These are phyloP conservation scores for Anthoscopus minutus DNA, from an alignment of 2,113 vertebrate species.

Conservation along the genomic window DNA sequence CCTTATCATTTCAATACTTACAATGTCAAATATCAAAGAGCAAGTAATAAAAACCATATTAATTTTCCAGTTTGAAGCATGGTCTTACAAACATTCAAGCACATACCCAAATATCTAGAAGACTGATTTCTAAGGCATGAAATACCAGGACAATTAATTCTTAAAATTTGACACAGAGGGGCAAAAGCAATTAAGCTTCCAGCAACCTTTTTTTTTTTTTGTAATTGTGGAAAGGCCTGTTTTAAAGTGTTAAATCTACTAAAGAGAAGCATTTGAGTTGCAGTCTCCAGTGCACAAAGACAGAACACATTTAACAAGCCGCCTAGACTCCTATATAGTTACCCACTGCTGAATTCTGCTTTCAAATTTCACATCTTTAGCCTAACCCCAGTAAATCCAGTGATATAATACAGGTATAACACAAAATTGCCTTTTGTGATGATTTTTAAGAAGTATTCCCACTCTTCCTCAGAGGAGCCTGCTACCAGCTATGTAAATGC, in stretches of 20 bases:
- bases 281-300: background rate
- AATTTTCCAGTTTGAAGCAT: background rate
- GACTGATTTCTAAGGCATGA: background rate
- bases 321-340: background rate
- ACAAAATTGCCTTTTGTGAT: background rate
- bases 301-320: background rate
- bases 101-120: background rate
- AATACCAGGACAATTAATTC: background rate
- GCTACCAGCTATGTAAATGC: constrained; percentile 14
- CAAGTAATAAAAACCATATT: background rate
- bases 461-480: background rate
- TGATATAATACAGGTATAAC: background rate
- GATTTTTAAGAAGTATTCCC: background rate
- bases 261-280: background rate
- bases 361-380: background rate
- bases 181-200: background rate
- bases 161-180: background rate
- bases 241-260: background rate
- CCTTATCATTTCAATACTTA: constrained; percentile 6
- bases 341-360: background rate
- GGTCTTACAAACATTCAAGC: background rate
- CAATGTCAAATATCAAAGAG: constrained; percentile 4
- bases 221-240: background rate
- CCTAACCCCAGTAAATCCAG: background rate
- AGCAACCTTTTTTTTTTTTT: background rate